A percentile compares a stretch with the other conserved stretches of the same genome.
Evolutionary conservation across 2,888 invertebrate species (phyloP).

Genomic region (Trichogramma dendrolimi): DNA sequence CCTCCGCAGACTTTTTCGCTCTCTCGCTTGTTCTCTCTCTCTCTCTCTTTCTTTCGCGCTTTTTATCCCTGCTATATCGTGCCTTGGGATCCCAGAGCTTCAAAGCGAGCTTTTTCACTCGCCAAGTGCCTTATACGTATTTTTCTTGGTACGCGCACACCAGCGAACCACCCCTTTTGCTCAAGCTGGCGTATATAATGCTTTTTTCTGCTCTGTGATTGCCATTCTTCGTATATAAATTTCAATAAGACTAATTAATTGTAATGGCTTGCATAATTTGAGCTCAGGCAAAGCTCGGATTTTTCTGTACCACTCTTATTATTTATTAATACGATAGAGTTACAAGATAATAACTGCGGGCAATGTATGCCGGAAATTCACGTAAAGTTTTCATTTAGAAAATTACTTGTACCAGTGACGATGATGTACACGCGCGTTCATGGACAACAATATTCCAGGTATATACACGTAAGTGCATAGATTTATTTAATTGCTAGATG

Average conservation of each 20-base stretch:
- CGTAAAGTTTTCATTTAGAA: not conserved
- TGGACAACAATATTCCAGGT: too few species aligned
- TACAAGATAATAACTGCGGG: too few species aligned
- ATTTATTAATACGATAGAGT: too few species aligned
- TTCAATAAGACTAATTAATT: slow-evolving; percentile 52
- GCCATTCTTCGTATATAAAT: slow-evolving; percentile 47
- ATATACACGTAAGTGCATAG: too few species aligned
- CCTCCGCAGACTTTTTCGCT: slow-evolving; percentile 17
- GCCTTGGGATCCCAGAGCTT: too few species aligned
- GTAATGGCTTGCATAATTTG: slow-evolving; percentile 48
- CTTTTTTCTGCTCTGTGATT: slow-evolving; percentile 38
- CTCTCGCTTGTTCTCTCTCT: slow-evolving; percentile 3
- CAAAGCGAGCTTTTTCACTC: too few species aligned
- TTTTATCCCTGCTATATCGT: not conserved
- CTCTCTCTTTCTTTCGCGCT: not conserved
- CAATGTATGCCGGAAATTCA: too few species aligned
- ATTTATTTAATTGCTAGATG: too few species aligned
- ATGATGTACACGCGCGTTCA: too few species aligned
- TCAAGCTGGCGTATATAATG: not conserved
- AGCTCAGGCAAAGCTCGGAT: slow-evolving; percentile 24
- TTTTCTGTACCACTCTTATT: too few species aligned
- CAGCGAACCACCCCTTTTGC: not conserved
- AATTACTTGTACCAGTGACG: not conserved
- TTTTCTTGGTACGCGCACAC: not conserved
- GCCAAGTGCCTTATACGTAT: not conserved